phyloP scores from a whole-genome alignment of 2,888 invertebrate genomes.

The Arge pagana region DNA sequence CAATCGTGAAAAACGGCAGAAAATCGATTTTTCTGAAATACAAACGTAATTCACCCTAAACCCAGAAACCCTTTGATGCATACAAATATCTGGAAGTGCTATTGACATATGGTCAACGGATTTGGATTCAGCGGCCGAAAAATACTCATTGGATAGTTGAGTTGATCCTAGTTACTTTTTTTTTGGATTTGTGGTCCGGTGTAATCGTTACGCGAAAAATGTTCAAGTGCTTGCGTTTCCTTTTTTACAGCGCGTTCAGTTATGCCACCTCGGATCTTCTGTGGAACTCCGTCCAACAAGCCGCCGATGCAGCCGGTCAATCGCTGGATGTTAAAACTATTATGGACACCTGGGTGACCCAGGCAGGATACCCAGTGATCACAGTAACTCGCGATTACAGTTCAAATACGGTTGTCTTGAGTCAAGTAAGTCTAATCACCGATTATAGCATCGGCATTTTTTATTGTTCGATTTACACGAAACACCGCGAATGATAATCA shows the following conservation, averaged over 20 bases:
- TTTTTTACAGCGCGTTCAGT: slow-evolving; percentile 49
- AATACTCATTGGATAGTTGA: too few relatives aligned
- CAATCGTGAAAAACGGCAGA: too few relatives aligned
- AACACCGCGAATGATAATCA: not conserved
- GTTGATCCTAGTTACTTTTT: too few relatives aligned
- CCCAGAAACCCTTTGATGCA: not conserved
- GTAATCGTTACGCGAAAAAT: too few relatives aligned
- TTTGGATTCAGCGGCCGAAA: too few relatives aligned
- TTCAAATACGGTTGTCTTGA: not conserved
- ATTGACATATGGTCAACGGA: too few relatives aligned
- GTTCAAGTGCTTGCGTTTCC: too few relatives aligned
- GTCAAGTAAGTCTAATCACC: slow-evolving; percentile 11
- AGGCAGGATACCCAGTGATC: slow-evolving; percentile 66
- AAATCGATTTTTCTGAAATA: slow-evolving; percentile 4
- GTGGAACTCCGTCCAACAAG: slow-evolving; percentile 49
- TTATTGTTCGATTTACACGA: too few relatives aligned
- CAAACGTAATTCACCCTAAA: not conserved
- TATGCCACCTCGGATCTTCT: slow-evolving; percentile 54
- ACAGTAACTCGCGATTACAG: slow-evolving; percentile 60
- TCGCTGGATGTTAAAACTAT: slow-evolving; percentile 58
- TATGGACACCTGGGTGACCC: slow-evolving; percentile 67
- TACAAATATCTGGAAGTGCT: too few relatives aligned
- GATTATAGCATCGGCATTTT: too few relatives aligned
- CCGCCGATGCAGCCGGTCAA: slow-evolving; percentile 48
- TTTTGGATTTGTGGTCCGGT: too few relatives aligned